A percentile compares a stretch with the other conserved stretches of the same genome.
phyloP scores from a whole-genome alignment of 2,113 vertebrate genomes.

The Poecile atricapillus region DNA sequence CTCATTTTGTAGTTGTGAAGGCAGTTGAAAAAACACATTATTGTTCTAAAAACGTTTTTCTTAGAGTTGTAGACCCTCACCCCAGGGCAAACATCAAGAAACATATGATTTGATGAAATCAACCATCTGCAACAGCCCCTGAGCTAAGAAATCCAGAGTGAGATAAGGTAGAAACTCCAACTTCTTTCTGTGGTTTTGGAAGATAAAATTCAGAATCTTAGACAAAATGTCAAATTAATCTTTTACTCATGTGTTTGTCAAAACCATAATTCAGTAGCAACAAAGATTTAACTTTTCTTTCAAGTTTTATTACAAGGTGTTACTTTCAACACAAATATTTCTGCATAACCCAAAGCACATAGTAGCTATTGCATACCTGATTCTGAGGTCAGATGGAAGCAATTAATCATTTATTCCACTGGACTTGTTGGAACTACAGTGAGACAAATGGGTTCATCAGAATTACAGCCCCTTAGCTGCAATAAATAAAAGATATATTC shows the following conservation, averaged over 20 bases:
- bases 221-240: not conserved
- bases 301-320: not conserved
- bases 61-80: not conserved
- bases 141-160: not conserved
- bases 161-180: slow-evolving; percentile 19
- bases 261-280: not conserved
- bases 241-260: not conserved
- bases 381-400: not conserved
- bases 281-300: not conserved
- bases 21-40: not conserved
- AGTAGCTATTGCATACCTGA: not conserved
- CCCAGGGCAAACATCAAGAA: not conserved
- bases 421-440: not conserved
- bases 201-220: not conserved
- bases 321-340: not conserved
- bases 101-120: not conserved
- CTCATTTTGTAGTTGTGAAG: not conserved
- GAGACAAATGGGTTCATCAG: slow-evolving; percentile 17
- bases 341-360: not conserved
- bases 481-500: slow-evolving; percentile 42
- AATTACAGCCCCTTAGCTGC: slow-evolving; percentile 22
- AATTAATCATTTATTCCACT: slow-evolving; percentile 21
- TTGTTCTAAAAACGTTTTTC: not conserved
- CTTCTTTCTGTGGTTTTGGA: not conserved
- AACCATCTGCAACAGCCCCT: not conserved